These are phyloP conservation scores for Sebastes hopkinsi DNA, from an alignment of 2,797 vertebrate genomes.

Conservation along the genomic window DNA sequence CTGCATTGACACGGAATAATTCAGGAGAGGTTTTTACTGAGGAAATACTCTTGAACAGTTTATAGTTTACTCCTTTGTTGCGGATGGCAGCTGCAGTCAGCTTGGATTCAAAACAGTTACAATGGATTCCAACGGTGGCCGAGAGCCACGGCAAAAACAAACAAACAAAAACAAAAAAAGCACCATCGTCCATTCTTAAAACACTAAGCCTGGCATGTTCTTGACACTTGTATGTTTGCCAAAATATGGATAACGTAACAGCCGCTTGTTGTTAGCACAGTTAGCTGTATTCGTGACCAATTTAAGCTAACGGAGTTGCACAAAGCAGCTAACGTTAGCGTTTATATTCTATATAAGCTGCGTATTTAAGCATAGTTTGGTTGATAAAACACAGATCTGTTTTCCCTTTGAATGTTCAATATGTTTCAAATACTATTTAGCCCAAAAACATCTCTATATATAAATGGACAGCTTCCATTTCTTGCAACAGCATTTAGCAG, in stretches of 20 bases:
- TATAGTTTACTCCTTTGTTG: neutral
- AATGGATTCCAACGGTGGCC: neutral
- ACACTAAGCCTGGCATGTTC: neutral
- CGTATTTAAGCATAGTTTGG: neutral
- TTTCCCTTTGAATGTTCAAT: neutral
- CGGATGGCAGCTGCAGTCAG: neutral
- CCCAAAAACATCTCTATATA: neutral
- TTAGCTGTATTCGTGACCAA: neutral
- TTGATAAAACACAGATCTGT: neutral
- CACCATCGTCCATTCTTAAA: neutral
- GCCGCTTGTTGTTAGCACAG: neutral
- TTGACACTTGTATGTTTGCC: neutral
- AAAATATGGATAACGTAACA: neutral
- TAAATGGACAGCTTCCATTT: neutral
- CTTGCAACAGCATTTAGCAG: neutral
- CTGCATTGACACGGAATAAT: neutral
- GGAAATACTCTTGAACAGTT: conserved; percentile 10
- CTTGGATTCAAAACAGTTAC: neutral
- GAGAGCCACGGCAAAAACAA: neutral
- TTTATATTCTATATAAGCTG: neutral
- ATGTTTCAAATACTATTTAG: neutral
- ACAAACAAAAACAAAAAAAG: neutral
- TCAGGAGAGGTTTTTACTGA: neutral
- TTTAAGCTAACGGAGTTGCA: neutral
- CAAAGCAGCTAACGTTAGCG: neutral